Percentiles rank a stretch among this genome's conserved stretches.
These are phyloP conservation scores for Canis aureus DNA, from an alignment of 2,113 vertebrate genomes.

Conservation along the genomic window DNA sequence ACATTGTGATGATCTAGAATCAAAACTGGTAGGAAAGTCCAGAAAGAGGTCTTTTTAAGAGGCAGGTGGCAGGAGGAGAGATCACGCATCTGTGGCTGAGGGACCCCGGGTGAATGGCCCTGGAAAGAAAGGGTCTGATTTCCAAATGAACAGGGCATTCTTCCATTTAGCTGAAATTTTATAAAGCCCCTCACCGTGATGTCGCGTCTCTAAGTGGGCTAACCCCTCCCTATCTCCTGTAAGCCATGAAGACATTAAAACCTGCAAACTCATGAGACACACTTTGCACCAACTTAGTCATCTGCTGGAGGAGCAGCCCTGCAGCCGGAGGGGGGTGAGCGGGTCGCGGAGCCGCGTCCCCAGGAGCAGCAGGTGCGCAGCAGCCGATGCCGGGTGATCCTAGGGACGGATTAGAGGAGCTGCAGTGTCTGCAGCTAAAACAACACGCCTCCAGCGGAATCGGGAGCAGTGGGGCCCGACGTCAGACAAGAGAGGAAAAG, in stretches of 20 bases:
- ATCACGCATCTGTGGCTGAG: rapidly evolving
- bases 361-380: rapidly evolving
- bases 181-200: background rate
- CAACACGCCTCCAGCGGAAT: background rate
- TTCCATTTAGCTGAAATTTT: background rate
- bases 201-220: rapidly evolving
- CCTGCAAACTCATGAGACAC: background rate
- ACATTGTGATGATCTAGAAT: background rate
- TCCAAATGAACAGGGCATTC: background rate
- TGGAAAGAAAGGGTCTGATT: background rate
- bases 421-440: background rate
- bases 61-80: background rate
- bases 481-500: background rate
- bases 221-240: rapidly evolving
- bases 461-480: background rate
- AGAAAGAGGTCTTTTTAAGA: background rate
- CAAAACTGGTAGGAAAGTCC: background rate
- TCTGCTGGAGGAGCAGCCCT: background rate
- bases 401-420: background rate
- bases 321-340: background rate
- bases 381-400: background rate
- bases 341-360: background rate
- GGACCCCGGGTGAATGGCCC: background rate
- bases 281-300: background rate
- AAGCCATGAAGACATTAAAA: background rate